These are phyloP conservation scores for Hemicordylus capensis DNA, from an alignment of 2,113 vertebrate genomes.

Conservation along the genomic window DNA sequence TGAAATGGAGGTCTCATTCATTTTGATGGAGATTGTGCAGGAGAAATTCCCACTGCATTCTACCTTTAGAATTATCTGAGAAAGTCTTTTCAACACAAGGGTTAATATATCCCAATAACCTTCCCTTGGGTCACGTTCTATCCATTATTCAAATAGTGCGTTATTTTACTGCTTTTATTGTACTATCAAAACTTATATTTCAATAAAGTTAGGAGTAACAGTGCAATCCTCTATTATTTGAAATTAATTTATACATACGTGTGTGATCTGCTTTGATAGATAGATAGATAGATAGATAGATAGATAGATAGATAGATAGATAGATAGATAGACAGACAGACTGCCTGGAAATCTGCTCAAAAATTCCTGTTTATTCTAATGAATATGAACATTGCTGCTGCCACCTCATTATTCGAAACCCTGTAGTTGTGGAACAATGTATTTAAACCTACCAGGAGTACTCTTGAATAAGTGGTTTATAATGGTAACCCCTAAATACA, in stretches of 20 bases:
- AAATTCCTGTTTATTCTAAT: background rate
- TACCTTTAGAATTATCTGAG: background rate
- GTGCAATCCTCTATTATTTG: background rate
- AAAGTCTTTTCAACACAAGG: background rate
- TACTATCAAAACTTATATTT: background rate
- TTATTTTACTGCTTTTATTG: background rate
- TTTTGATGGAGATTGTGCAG: constrained; percentile 2
- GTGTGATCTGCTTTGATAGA: background rate
- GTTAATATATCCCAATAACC: background rate
- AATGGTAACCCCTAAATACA: background rate
- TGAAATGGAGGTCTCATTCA: background rate
- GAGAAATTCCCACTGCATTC: background rate
- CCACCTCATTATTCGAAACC: background rate
- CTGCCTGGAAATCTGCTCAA: background rate
- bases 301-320: background rate
- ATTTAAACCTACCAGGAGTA: background rate
- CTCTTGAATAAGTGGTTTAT: background rate
- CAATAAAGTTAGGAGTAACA: background rate
- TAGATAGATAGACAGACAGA: too few species aligned
- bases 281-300: background rate
- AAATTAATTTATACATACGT: background rate
- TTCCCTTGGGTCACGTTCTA: background rate
- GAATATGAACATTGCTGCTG: background rate
- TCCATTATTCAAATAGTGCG: background rate
- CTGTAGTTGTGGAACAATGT: too few species aligned